These are phyloP conservation scores for Eubasilissa splendida DNA, from an alignment of 2,888 invertebrate genomes.

Conservation along the genomic window DNA sequence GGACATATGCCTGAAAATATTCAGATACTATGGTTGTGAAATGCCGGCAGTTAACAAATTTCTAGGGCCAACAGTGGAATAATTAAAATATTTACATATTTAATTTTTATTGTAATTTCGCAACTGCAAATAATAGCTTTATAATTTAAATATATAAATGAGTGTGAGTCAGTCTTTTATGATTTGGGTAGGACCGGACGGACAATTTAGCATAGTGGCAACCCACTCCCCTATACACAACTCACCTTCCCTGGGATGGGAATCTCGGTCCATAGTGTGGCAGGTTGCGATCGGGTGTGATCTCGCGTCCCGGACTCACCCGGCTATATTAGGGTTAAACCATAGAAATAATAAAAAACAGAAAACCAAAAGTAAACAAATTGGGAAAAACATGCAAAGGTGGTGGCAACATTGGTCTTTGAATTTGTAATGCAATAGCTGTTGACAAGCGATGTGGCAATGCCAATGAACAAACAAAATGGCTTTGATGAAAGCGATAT, in stretches of 20 bases:
- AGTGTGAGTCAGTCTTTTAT: background rate
- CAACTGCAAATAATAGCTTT: no score
- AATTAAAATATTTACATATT: no score
- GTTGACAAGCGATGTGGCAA: background rate
- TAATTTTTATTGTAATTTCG: no score
- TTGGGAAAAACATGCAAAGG: constrained; percentile 5
- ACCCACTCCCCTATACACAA: constrained; percentile 44
- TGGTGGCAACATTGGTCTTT: constrained; percentile 2
- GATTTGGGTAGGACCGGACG: constrained; percentile 6
- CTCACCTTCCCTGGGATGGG: constrained; percentile 89
- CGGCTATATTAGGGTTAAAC: constrained; percentile 75
- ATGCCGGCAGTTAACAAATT: no score
- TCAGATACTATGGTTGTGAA: no score
- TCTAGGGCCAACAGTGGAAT: no score
- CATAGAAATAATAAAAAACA: constrained; percentile 42
- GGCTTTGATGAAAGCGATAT: background rate
- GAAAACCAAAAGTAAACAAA: constrained; percentile 35
- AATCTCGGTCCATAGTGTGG: constrained; percentile 94
- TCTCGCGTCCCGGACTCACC: constrained; percentile 88
- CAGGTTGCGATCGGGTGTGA: constrained; percentile 86
- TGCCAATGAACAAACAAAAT: background rate
- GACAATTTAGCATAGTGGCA: constrained; percentile 26
- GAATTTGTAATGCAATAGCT: constrained; percentile 3
- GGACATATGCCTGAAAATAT: no score
- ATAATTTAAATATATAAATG: no score